These are phyloP conservation scores for Nannoperca obscura DNA, from an alignment of 2,797 vertebrate genomes.

Conservation along the genomic window DNA sequence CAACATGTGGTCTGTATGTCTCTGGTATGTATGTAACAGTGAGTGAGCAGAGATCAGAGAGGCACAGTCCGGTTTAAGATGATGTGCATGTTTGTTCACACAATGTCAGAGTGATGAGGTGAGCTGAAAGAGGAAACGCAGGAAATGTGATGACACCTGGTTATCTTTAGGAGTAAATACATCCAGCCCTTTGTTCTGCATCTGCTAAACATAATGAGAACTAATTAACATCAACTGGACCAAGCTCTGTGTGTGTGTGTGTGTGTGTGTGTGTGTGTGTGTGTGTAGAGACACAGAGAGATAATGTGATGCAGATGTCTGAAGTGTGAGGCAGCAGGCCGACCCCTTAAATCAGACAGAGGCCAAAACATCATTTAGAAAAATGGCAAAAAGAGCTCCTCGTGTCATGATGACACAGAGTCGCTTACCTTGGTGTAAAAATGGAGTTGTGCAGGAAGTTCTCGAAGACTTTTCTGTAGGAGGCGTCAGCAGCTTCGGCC, in stretches of 20 bases:
- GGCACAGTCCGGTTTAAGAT: background rate
- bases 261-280: conserved; percentile 13
- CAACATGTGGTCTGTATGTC: background rate
- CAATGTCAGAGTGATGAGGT: background rate
- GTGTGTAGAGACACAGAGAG: background rate
- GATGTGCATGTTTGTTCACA: background rate
- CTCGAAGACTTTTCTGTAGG: conserved; percentile 96
- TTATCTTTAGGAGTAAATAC: conserved; percentile 17
- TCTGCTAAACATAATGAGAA: conserved; percentile 30
- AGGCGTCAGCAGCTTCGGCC: conserved; percentile 92
- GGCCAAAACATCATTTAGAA: conserved; percentile 7
- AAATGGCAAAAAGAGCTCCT: background rate
- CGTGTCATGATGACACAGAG: background rate
- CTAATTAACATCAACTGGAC: conserved; percentile 32
- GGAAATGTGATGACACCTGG: conserved; percentile 20
- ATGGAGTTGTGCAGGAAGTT: conserved; percentile 98
- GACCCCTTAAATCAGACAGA: conserved; percentile 21
- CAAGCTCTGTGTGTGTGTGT: conserved; percentile 10
- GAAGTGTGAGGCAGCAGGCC: background rate
- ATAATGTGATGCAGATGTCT: conserved; percentile 53
- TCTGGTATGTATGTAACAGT: background rate
- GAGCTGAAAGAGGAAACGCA: background rate
- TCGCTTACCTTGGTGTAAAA: conserved; percentile 92
- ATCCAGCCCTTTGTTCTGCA: conserved; percentile 5
- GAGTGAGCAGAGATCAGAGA: conserved; percentile 5